Evolutionary conservation across 2,888 invertebrate genomes (phyloP), one percentile per base, ranked within the genome.

Genomic region (Coenonympha arcania): DNA sequence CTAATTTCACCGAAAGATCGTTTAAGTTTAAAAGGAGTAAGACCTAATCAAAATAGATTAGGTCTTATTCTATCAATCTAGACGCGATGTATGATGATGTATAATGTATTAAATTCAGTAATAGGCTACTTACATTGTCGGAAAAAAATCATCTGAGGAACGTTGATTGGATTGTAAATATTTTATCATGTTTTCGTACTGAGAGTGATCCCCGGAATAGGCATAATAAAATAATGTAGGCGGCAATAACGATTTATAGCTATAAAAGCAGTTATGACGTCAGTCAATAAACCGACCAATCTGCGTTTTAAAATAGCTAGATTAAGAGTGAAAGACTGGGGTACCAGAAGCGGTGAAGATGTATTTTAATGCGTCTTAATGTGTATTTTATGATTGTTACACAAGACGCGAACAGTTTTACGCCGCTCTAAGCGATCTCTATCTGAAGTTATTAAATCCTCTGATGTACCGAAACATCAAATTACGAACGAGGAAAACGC

Each of bases 361-460:
- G 66, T 69, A 69, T 77, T 73, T 79, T 84, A 84, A 85, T 85
- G 86, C 84, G 72, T 74, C 81, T 83, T 86, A 86, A 85, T 85
- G 85, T 79, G 80, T 71, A 83, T 85, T 86, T 86, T 86, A 86
- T 79, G 85, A 80, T 79, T 77, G 79, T 85, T 84, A 80, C 84
- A 82, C 79, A 84, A 84, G 79, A 81, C 69, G 75, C 73, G 72
- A 72, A 75, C 80, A 77, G 76, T 84, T 83, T 79, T 75, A 82
- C 82, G 79, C 76, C 75, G 71, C 71, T 72, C 77, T 76, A 78
- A 84, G 80, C 82, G 83, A 80, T 79, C 74, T 70, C 80, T 82
- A 80, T 84, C 80, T 76, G 71, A 68, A 65, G 81, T 83, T 83
- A 85, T 86, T 83, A 84, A 84, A 83, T 76, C 77, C 69, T 76